Evolutionary conservation across 2,888 invertebrate species (phyloP).

Genomic region (Odontomyia ornata): DNA sequence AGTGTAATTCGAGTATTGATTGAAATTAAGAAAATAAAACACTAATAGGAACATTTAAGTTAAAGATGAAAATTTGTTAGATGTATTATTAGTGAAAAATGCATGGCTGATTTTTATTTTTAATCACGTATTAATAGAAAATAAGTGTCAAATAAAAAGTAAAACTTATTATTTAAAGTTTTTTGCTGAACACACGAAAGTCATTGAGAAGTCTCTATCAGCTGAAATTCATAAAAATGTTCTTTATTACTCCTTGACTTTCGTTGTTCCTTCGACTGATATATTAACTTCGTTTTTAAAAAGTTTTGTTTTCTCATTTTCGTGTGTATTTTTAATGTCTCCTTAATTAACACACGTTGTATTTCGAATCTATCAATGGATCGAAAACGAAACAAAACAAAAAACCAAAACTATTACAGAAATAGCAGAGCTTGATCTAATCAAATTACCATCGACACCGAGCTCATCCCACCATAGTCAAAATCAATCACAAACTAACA

Average conservation of each 20-base stretch:
- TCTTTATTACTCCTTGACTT: no score
- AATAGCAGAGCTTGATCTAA: constrained; percentile 53
- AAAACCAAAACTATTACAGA: constrained; percentile 50
- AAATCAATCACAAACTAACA: constrained; percentile 50
- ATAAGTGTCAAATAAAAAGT: no score
- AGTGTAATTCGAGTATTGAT: neutral
- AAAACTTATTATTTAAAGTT: neutral
- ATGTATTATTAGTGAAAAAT: constrained; percentile 6
- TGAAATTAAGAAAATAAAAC: neutral
- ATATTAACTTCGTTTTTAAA: neutral
- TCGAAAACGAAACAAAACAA: constrained; percentile 26
- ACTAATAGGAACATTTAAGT: neutral
- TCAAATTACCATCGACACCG: constrained; percentile 50
- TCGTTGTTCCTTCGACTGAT: no score
- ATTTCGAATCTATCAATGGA: constrained; percentile 10
- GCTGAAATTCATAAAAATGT: no score
- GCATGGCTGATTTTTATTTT: constrained; percentile 37
- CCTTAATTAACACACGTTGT: neutral
- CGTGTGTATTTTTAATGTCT: constrained; percentile 17
- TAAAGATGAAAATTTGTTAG: constrained; percentile 16
- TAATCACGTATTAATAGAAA: neutral
- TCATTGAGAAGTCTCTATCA: no score
- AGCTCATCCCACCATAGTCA: constrained; percentile 46
- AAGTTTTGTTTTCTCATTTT: constrained; percentile 26
- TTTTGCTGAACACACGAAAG: neutral